These are phyloP conservation scores for Ficedula albicollis DNA, from an alignment of 2,797 vertebrate genomes.

Conservation along the genomic window DNA sequence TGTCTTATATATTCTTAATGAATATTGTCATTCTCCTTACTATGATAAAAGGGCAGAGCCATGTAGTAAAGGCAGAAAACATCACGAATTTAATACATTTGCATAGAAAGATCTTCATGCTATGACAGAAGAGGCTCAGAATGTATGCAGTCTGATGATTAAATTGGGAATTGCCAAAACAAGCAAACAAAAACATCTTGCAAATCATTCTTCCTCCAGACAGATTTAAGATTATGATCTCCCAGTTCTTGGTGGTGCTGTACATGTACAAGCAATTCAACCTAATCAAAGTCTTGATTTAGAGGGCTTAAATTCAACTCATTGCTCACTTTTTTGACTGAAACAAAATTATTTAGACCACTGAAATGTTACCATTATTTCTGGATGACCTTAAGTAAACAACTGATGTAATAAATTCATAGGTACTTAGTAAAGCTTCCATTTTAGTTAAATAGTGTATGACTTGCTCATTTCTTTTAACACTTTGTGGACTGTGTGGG, in stretches of 20 bases:
- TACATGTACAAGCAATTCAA: neutral
- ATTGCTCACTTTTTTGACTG: neutral
- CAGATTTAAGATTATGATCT: slow-evolving; percentile 15
- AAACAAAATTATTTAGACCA: neutral
- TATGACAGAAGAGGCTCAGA: neutral
- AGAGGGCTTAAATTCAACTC: neutral
- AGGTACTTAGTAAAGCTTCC: neutral
- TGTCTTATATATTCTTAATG: neutral
- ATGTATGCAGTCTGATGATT: neutral
- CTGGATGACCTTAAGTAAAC: neutral
- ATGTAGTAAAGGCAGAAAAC: neutral
- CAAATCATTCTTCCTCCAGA: neutral
- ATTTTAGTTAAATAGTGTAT: neutral
- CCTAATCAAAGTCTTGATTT: neutral
- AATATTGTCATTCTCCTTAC: neutral
- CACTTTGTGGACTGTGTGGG: neutral
- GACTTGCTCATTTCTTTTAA: neutral
- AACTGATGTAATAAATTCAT: neutral
- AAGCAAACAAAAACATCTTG: neutral
- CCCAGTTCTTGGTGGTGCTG: neutral
- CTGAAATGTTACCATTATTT: neutral
- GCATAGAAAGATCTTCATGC: neutral
- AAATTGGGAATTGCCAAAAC: neutral
- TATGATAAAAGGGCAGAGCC: neutral
- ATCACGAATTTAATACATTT: neutral